Percentiles rank a stretch among this genome's conserved stretches.
Conservation (phyloP, 2,888 invertebrate species). For the Blastobasis adustella region DNA sequence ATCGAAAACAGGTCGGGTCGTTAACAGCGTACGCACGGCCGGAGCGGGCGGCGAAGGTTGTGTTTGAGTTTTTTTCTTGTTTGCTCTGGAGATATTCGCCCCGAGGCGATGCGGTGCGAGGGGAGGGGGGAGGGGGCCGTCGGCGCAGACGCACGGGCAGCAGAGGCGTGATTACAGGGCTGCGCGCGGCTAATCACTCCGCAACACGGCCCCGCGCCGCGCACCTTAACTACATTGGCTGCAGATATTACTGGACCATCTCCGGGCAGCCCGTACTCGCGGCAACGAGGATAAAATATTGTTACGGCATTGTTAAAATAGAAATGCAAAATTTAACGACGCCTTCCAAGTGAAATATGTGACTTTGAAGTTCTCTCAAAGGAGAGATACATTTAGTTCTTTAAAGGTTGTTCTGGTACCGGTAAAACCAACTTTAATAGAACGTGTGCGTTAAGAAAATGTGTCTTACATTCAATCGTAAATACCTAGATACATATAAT, state of each 20-base stretch:
- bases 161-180: conserved; percentile 70
- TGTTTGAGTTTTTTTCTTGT: conserved; percentile 52
- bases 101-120: conserved; percentile 24
- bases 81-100: conserved; percentile 65
- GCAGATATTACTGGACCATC: conserved; percentile 16
- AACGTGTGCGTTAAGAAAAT: too few species aligned
- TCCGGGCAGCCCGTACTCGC: conserved; percentile 4
- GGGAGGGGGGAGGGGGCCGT: conserved; percentile 29
- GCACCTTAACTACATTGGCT: conserved; percentile 24
- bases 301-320: neutral
- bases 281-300: conserved; percentile 25
- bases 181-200: conserved; percentile 63
- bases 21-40: conserved; percentile 55
- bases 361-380: neutral
- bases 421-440: too few species aligned
- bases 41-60: conserved; percentile 32
- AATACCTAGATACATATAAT: neutral
- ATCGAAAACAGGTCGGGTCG: conserved; percentile 66
- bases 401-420: neutral
- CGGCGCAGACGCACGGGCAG: conserved; percentile 66
- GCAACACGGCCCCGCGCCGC: conserved; percentile 41
- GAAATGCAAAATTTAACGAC: neutral
- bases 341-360: neutral
- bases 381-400: neutral
- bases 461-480: too few species aligned